Evolutionary conservation across 2,888 invertebrate genomes (phyloP), one percentile per base, ranked within the genome.

Genomic region (Trypoxylon attenuatum): DNA sequence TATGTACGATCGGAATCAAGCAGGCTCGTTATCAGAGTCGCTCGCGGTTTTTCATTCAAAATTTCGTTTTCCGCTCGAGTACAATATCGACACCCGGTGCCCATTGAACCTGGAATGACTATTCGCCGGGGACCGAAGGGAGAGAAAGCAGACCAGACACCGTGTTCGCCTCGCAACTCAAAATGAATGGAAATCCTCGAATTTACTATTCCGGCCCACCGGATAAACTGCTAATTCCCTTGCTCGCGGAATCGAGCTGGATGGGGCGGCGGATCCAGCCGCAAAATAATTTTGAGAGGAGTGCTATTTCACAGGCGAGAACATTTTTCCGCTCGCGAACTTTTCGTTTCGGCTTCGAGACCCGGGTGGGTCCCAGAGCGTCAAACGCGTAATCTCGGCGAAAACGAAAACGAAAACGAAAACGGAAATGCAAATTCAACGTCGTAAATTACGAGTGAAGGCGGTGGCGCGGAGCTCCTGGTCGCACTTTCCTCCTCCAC

Each of bases 31-130:
- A 67, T 67, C 72, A 60, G 50, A 22, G 43, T 25, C 39, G 70
- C 52, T 63, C 25, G 73, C 65, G n/a, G 69, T 63, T 73, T 67
- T 64, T 66, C 71, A 52, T 69, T 69, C 57, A 63, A 63, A 69
- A 58, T 66, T 69, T 64, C 65, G 61, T 71, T 71, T 73, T 63
- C 58, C 73, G 72, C 61, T 63, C 53, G 64, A 43, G 52, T 60
- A 58, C 62, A 55, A 58, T 62, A 62, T 73, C 73, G 63, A 58
- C 68, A 65, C 53, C 46, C 42, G 51, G 50, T 56, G 43, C 53
- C 61, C 21, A 53, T 41, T 41, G 51, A 19, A 18, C 59, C 33
- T 18, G n/a, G 33, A 33, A 33, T 22, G 13, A 33, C 23, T 27
- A 27, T 10, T 16, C 27, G 25, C 13, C 18, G 16, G 5, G n/a